Evolutionary conservation across 2,797 vertebrate species (phyloP).

Genomic region (Enteromius argenteus): DNA sequence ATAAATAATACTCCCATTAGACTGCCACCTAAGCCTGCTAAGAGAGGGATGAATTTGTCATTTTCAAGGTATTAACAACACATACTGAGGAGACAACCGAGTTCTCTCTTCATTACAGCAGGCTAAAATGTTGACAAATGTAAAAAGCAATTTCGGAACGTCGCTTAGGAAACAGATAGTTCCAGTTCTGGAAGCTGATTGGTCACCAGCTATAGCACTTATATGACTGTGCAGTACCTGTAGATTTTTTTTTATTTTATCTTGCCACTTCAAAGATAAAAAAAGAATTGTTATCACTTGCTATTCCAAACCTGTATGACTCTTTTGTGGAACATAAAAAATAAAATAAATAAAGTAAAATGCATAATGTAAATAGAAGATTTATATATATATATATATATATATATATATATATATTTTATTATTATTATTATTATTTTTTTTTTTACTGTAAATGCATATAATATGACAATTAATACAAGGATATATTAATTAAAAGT

Average conservation of each 20-base stretch:
- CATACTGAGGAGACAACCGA: slow-evolving; percentile 47
- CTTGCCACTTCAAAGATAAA: not conserved
- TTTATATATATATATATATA: too few relatives aligned
- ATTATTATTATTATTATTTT: too few relatives aligned
- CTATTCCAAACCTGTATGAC: not conserved
- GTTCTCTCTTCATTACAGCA: slow-evolving; percentile 45
- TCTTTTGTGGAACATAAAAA: too few relatives aligned
- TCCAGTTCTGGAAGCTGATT: not conserved
- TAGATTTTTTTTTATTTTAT: not conserved
- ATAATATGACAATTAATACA: too few relatives aligned
- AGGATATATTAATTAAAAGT: too few relatives aligned
- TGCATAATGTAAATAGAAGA: not conserved
- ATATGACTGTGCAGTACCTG: not conserved
- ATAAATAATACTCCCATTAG: slow-evolving; percentile 63
- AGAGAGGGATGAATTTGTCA: slow-evolving; percentile 61
- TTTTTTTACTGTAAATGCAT: too few relatives aligned
- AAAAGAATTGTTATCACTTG: not conserved
- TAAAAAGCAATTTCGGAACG: not conserved
- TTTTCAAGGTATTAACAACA: slow-evolving; percentile 58
- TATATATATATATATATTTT: too few relatives aligned
- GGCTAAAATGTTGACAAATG: slow-evolving; percentile 54
- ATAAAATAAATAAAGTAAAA: not conserved
- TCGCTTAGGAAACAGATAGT: not conserved
- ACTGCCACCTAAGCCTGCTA: slow-evolving; percentile 59
- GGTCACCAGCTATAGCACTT: not conserved